Base-by-base conservation (phyloP, 1,140 invertebrate genomes). In the Wiebesia pumilae region DNA sequence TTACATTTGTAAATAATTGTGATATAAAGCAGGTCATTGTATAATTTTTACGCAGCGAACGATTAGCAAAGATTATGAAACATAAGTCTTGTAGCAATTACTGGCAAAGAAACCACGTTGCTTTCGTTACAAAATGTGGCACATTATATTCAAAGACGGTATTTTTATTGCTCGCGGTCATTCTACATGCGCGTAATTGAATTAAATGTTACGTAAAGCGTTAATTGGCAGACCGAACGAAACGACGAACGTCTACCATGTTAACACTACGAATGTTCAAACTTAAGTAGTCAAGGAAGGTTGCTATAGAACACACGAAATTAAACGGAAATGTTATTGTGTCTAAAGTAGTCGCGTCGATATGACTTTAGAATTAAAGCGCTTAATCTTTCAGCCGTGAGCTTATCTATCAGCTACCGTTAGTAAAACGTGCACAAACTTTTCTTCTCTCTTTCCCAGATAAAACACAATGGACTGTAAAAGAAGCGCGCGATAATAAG, bases 61-160 rank as follows among this genome's bases (percentile, higher is more conserved):
- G 21, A 47, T 43, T 58, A n/a, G 77, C 19, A 79, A 58, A 54
- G 77, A 6, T 79, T 79, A 58, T 21, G 77, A 54, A 54, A 79
- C 47, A 4, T 33, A 24, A 35, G 35, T 33, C 16, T 40, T 35
- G 19, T 6, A 12, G 43, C 24, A 33, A 79, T 79, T 54, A 79
- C 6, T 24, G 27, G 21, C n/a, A n/a, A 77, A 77, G n/a, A 47
- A 47, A 27, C 10, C 10, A 77, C 0, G 40, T 51, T 9, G 33
- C 3, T 10, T 71, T 21, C n/a, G 4, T 21, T 38, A 21, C 33
- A 33, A 24, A 38, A 71, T 71, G 4, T 38, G 35, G 12, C 12
- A 19, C 21, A 33, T 69, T 40, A 6, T 35, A 7, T 69, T 16
- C 38, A 62, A 14, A 3, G 58, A 27, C 14, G 6, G 2, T 62